A percentile compares a stretch with the other conserved stretches of the same genome.
Evolutionary conservation across 2,888 invertebrate genomes (phyloP).

Genomic region (Lathronympha strigana): DNA sequence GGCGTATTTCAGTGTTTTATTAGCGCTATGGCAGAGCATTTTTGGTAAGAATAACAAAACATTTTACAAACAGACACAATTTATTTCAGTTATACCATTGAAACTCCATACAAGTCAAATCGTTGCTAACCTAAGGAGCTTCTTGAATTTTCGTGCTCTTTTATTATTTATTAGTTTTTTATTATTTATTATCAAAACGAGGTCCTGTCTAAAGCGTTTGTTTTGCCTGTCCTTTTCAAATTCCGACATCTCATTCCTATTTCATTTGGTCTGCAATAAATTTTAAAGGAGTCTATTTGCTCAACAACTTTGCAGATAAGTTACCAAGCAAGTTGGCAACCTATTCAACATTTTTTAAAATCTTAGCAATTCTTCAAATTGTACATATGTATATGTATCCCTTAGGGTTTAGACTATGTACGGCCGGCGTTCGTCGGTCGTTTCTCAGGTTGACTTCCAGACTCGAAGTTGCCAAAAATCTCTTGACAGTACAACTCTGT

Average conservation of each 20-base stretch:
- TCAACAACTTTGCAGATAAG: background rate
- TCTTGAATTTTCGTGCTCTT: background rate
- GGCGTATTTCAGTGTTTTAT: conserved; percentile 45
- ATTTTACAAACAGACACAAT: too few relatives aligned
- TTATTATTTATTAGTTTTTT: background rate
- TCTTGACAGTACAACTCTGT: too few relatives aligned
- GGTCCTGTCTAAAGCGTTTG: background rate
- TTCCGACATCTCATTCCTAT: background rate
- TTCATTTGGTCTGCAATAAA: background rate
- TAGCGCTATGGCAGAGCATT: conserved; percentile 51
- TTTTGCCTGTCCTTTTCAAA: conserved; percentile 5
- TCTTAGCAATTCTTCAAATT: too few relatives aligned
- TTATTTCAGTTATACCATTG: too few relatives aligned
- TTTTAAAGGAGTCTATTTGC: background rate
- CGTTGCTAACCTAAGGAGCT: background rate
- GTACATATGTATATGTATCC: too few relatives aligned
- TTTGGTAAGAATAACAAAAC: conserved; percentile 56
- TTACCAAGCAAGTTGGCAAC: background rate
- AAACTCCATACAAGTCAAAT: too few relatives aligned
- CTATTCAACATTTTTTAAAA: too few relatives aligned
- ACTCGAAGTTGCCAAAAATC: too few relatives aligned
- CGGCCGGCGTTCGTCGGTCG: too few relatives aligned
- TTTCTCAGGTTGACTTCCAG: too few relatives aligned
- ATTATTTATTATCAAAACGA: conserved; percentile 14
- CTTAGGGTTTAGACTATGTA: too few relatives aligned